Evolutionary conservation across 2,888 invertebrate species (phyloP).

Genomic region (Polyommatus icarus): DNA sequence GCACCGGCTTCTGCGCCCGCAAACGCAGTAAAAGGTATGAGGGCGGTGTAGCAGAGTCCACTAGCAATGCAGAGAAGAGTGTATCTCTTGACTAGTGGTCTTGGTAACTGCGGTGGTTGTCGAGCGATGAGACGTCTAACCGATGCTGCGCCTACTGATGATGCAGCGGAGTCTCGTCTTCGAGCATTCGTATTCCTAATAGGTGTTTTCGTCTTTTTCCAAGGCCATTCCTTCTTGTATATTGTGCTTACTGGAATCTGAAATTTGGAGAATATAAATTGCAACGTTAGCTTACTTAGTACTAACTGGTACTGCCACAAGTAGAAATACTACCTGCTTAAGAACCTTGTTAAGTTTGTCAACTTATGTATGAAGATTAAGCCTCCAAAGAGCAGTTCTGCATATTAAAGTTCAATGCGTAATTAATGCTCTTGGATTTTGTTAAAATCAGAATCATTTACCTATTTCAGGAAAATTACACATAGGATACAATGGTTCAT

Average conservation of each 20-base stretch:
- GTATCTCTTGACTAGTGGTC: slow-evolving; percentile 72
- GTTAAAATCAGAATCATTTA: too few relatives aligned
- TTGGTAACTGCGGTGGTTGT: slow-evolving; percentile 72
- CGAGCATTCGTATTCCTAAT: slow-evolving; percentile 55
- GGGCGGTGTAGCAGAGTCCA: slow-evolving; percentile 83
- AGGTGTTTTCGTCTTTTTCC: slow-evolving; percentile 64
- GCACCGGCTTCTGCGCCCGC: slow-evolving; percentile 81
- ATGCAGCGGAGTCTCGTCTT: slow-evolving; percentile 85
- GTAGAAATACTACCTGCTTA: background rate
- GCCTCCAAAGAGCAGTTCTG: background rate
- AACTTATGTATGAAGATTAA: background rate
- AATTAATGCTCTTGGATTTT: too few relatives aligned
- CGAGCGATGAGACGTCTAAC: slow-evolving; percentile 85
- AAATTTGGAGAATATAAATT: slow-evolving; percentile 31
- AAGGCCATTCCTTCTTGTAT: slow-evolving; percentile 74
- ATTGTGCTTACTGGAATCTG: slow-evolving; percentile 72
- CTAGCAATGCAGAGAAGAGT: slow-evolving; percentile 80
- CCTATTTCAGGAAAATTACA: too few relatives aligned
- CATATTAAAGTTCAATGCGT: background rate
- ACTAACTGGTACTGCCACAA: background rate
- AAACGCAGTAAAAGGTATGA: slow-evolving; percentile 80
- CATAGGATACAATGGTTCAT: too few relatives aligned
- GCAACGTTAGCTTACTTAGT: background rate
- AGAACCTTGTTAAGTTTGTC: background rate
- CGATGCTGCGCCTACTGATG: slow-evolving; percentile 88